Evolutionary conservation across 2,113 vertebrate species (phyloP).

Genomic region (Trogon surrucura): DNA sequence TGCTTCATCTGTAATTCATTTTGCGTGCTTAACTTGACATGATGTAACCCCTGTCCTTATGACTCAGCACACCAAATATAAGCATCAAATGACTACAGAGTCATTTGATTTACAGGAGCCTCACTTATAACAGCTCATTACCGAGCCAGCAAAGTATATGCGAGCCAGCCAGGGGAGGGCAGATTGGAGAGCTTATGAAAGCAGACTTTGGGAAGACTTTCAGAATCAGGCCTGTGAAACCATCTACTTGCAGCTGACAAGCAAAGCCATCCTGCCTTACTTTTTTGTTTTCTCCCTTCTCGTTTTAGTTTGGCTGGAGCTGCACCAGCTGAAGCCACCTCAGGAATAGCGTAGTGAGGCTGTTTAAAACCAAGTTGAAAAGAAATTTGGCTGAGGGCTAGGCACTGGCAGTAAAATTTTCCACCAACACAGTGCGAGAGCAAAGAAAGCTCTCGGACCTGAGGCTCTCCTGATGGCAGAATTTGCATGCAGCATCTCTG

Average conservation of each 20-base stretch:
- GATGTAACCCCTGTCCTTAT: slow-evolving; percentile 53
- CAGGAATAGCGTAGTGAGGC: not conserved
- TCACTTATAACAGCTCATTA: slow-evolving; percentile 52
- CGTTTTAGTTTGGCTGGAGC: not conserved
- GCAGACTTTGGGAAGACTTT: not conserved
- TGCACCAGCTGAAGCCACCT: not conserved
- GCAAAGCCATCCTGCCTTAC: not conserved
- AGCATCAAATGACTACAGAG: slow-evolving; percentile 67
- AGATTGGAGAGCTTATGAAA: not conserved
- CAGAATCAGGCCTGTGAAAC: not conserved
- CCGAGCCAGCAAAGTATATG: not conserved
- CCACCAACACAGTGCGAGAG: not conserved
- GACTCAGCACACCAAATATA: slow-evolving; percentile 54
- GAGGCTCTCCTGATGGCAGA: rapidly evolving
- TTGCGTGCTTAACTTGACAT: slow-evolving; percentile 41
- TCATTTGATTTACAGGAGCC: slow-evolving; percentile 73
- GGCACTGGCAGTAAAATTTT: not conserved
- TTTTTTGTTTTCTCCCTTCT: not conserved
- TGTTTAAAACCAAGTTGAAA: not conserved
- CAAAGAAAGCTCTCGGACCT: not conserved
- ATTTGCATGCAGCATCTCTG: not conserved
- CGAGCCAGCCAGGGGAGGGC: not conserved
- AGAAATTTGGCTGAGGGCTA: not conserved
- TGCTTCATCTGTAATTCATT: not conserved
- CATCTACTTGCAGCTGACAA: not conserved